Percentiles rank a stretch among this genome's conserved stretches.
phyloP scores from a whole-genome alignment of 2,113 vertebrate species.

The Brachypteracias leptosomus region DNA sequence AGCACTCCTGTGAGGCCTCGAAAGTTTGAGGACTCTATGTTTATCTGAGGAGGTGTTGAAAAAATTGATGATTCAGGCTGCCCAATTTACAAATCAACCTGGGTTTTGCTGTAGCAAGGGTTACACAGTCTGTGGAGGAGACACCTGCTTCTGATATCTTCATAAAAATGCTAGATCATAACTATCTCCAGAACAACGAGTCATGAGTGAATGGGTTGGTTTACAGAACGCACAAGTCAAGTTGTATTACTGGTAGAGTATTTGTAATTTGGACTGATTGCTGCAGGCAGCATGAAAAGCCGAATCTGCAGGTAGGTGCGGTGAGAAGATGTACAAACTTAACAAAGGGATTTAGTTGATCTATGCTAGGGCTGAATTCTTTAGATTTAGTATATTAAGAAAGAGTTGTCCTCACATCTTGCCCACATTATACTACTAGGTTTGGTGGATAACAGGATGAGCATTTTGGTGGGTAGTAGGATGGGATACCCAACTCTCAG shows the following conservation, averaged over 20 bases:
- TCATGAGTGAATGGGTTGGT: not conserved
- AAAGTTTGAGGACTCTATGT: not conserved
- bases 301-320: not conserved
- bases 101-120: not conserved
- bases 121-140: not conserved
- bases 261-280: not conserved
- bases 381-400: not conserved
- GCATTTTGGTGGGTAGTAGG: not conserved
- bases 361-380: not conserved
- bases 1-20: not conserved
- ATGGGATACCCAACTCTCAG: not conserved
- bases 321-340: not conserved
- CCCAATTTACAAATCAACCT: not conserved
- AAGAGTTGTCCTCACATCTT: not conserved
- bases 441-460: not conserved
- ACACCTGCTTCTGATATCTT: not conserved
- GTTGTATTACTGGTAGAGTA: not conserved
- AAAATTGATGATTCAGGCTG: not conserved
- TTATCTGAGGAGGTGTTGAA: not conserved
- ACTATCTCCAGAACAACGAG: not conserved
- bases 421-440: not conserved
- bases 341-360: not conserved
- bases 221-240: not conserved
- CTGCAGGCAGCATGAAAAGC: not conserved
- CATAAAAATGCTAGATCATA: not conserved